These are phyloP conservation scores for Eudyptes chrysolophus DNA, from an alignment of 2,113 vertebrate genomes.

Conservation along the genomic window DNA sequence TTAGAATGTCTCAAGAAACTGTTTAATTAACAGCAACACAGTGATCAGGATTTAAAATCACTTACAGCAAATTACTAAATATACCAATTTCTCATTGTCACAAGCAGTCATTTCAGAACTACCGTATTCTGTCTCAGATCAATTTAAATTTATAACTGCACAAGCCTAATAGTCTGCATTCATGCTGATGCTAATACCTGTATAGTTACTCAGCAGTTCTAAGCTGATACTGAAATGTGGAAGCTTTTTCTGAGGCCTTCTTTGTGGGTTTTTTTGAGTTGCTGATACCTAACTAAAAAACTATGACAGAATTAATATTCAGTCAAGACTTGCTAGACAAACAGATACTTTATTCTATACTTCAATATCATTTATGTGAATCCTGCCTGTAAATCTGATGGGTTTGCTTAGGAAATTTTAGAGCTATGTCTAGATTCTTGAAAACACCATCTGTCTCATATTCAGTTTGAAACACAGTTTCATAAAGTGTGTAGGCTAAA, in stretches of 20 bases:
- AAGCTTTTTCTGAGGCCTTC: not conserved
- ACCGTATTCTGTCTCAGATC: not conserved
- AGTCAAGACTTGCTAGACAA: not conserved
- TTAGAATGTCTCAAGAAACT: not conserved
- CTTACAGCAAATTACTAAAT: not conserved
- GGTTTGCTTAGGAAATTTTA: not conserved
- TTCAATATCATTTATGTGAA: not conserved
- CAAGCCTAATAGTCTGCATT: not conserved
- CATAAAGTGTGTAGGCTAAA: not conserved
- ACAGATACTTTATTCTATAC: not conserved
- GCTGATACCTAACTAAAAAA: not conserved
- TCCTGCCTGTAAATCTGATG: not conserved
- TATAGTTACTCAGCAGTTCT: not conserved
- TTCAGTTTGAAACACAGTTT: not conserved
- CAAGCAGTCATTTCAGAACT: not conserved
- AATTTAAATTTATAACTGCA: not conserved
- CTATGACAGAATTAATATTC: not conserved
- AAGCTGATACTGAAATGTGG: not conserved
- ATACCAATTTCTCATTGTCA: not conserved
- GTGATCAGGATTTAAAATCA: not conserved
- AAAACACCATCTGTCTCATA: not conserved
- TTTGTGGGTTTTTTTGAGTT: not conserved
- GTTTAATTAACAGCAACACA: not conserved
- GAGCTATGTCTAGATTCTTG: not conserved
- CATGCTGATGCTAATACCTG: not conserved